These are phyloP conservation scores for Microtus richardsoni DNA, from an alignment of 2,113 vertebrate genomes.

Conservation along the genomic window DNA sequence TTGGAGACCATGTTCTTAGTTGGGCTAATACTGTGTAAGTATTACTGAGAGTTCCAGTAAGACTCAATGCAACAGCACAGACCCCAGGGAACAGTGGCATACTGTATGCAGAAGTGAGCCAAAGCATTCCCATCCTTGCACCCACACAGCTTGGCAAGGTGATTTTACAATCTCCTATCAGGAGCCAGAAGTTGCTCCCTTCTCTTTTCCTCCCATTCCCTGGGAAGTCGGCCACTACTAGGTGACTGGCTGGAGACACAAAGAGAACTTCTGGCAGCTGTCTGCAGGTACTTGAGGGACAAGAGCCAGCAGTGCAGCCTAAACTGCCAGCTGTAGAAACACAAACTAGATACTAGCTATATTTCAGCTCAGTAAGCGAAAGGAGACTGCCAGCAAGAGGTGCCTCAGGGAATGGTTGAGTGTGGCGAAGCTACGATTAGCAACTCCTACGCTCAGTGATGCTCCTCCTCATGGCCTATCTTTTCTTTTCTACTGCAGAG, in stretches of 20 bases:
- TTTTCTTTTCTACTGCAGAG: too few species aligned
- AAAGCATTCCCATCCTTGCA: background rate
- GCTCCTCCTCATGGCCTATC: fast-evolving
- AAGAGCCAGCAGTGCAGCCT: background rate
- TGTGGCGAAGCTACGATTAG: fast-evolving
- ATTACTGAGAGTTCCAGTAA: background rate
- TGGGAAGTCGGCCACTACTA: background rate
- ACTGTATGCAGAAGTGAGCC: background rate
- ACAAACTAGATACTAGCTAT: background rate
- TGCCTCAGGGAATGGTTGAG: fast-evolving
- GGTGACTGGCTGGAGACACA: background rate
- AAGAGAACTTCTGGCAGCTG: background rate
- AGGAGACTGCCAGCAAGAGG: background rate
- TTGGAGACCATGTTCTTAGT: background rate
- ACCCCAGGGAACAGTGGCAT: background rate
- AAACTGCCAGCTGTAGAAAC: background rate
- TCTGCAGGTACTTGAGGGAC: background rate
- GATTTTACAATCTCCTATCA: background rate
- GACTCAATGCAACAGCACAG: background rate
- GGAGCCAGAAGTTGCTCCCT: background rate
- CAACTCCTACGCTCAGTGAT: background rate
- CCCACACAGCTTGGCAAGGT: background rate
- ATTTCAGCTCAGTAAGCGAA: background rate
- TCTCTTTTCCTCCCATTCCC: background rate
- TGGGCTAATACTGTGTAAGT: background rate